Conservation (phyloP, 1,140 invertebrate genomes). For the Cotesia glomerata region DNA sequence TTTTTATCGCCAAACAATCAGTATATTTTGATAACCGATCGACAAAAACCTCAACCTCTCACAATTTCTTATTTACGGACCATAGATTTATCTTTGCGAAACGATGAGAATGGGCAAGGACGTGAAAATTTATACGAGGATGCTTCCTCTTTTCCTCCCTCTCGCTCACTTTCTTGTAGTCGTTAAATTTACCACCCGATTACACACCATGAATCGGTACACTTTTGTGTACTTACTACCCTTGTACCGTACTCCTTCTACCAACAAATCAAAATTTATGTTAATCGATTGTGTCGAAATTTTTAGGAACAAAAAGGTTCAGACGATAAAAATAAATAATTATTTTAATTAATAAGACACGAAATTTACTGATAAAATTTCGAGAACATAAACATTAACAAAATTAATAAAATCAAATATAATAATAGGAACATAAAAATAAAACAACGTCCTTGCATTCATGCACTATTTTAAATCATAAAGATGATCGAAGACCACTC, state of each 20-base stretch:
- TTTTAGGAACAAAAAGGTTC: not conserved
- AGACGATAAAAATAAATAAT: not conserved
- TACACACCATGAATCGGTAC: slow-evolving; percentile 13
- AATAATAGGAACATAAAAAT: no score
- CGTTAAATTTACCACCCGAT: slow-evolving; percentile 30
- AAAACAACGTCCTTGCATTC: no score
- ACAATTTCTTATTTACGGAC: slow-evolving; percentile 30
- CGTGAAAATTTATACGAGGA: slow-evolving; percentile 40
- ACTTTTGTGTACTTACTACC: not conserved
- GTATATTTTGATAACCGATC: slow-evolving; percentile 24
- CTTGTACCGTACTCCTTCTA: slow-evolving; percentile 9
- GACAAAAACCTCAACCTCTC: slow-evolving; percentile 15
- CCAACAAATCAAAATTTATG: slow-evolving; percentile 29
- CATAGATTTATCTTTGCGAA: slow-evolving; percentile 27
- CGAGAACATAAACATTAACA: no score
- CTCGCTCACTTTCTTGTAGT: not conserved
- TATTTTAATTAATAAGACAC: not conserved
- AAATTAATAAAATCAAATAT: no score
- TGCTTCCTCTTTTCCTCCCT: slow-evolving; percentile 8
- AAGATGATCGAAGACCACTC: no score
- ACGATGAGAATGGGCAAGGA: slow-evolving; percentile 22
- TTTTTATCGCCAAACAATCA: slow-evolving; percentile 18
- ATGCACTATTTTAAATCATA: no score
- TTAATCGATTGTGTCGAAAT: not conserved
- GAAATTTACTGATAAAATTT: not conserved